phyloP scores from a whole-genome alignment of 2,113 vertebrate species.

The Rhadina sibilatrix region DNA sequence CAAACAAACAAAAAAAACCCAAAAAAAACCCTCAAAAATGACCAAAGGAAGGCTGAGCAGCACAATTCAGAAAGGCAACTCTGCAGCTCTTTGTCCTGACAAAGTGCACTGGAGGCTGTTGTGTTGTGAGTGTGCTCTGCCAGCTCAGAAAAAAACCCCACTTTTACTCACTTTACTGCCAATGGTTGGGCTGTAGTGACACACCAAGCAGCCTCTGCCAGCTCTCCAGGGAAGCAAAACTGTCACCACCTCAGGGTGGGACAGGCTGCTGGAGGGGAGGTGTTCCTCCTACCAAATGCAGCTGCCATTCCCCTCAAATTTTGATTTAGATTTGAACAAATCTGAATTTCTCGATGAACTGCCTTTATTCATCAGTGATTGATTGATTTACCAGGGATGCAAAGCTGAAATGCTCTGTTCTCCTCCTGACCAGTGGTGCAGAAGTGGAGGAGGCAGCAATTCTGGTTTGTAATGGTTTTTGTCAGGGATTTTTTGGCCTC shows the following conservation, averaged over 20 bases:
- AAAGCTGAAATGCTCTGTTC: background rate
- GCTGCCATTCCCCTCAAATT: background rate
- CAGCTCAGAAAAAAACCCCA: background rate
- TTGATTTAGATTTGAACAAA: background rate
- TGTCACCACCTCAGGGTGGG: background rate
- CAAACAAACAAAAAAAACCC: no score
- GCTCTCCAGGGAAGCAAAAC: background rate
- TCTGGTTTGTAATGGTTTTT: background rate
- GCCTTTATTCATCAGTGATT: background rate
- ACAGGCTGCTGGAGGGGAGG: background rate
- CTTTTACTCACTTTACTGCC: background rate
- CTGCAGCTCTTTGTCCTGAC: background rate
- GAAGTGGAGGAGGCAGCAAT: background rate
- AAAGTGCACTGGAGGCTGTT: rapidly evolving
- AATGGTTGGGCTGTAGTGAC: background rate
- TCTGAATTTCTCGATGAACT: background rate
- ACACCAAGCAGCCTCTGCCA: background rate
- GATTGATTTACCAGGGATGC: background rate
- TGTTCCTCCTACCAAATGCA: background rate
- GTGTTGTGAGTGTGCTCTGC: background rate
- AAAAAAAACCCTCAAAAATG: background rate
- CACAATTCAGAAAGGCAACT: background rate
- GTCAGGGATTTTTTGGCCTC: background rate
- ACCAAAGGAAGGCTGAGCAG: background rate
- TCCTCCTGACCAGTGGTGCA: background rate